Percentiles rank a stretch among this genome's conserved stretches.
Evolutionary conservation across 92 coral and sea anemone species (phyloP).

Genomic region (Paragorgia papillata): DNA sequence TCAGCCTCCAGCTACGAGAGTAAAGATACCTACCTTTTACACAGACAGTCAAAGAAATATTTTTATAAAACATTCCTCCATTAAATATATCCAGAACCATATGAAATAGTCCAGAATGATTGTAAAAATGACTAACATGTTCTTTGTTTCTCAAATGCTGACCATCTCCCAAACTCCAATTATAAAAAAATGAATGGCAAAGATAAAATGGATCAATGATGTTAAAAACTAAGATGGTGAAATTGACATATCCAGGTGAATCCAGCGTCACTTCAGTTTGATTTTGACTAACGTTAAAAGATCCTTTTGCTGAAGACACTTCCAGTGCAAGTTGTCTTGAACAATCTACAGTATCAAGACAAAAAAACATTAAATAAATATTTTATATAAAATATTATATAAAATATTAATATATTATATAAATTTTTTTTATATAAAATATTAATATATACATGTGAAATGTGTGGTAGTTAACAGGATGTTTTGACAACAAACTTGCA

Average conservation of each 20-base stretch:
- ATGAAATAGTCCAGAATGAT: slow-evolving; percentile 5
- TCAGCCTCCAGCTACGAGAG: too few species aligned
- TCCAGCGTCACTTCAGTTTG: slow-evolving; percentile 2
- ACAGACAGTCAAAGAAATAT: slow-evolving; percentile 13
- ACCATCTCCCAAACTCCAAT: slow-evolving; percentile 84
- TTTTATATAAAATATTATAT: background rate
- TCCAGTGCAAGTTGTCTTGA: background rate
- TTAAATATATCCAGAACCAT: slow-evolving; percentile 10
- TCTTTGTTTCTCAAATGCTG: background rate
- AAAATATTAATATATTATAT: background rate
- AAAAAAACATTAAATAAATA: too few species aligned
- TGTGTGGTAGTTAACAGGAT: too few species aligned
- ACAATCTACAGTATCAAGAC: slow-evolving; percentile 30
- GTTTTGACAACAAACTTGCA: too few species aligned
- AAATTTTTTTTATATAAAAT: too few species aligned
- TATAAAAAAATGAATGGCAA: slow-evolving; percentile 25
- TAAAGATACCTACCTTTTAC: slow-evolving; percentile 37
- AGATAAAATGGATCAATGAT: background rate
- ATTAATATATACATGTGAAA: too few species aligned
- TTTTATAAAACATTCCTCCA: background rate
- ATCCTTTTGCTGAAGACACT: slow-evolving; percentile 20
- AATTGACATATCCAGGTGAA: slow-evolving; percentile 18
- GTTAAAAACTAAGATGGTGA: background rate
- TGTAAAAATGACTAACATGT: slow-evolving; percentile 6
- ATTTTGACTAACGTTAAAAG: slow-evolving; percentile 16